Percentiles rank a stretch among this genome's conserved stretches.
Conservation (phyloP, 2,797 vertebrate genomes). For the Hydrocynus forskahlii region DNA sequence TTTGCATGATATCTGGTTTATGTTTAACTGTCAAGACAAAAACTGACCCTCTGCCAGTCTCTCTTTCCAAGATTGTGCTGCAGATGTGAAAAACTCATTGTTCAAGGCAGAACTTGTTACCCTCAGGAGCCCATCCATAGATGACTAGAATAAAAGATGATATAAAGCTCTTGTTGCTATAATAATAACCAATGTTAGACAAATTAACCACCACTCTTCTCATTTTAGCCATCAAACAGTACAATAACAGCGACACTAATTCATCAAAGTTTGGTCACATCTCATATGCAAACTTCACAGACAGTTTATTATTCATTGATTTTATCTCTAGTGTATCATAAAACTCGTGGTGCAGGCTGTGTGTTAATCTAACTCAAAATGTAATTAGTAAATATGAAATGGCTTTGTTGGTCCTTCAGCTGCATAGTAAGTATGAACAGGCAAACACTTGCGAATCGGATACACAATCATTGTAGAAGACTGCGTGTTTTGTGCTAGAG, state of each 20-base stretch:
- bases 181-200: background rate
- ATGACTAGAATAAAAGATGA: slow-evolving; percentile 78
- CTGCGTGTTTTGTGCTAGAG: too few species aligned
- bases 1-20: background rate
- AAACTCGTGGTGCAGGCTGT: too few species aligned
- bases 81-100: slow-evolving; percentile 98
- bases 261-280: too few species aligned
- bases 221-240: background rate
- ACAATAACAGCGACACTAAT: background rate
- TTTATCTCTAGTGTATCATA: too few species aligned
- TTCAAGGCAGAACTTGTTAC: slow-evolving; percentile 94
- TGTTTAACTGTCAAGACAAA: background rate
- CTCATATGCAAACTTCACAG: too few species aligned
- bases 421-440: too few species aligned
- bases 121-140: slow-evolving; percentile 89
- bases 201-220: background rate
- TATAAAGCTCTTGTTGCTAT: background rate
- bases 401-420: too few species aligned
- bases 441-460: too few species aligned
- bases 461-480: too few species aligned
- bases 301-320: too few species aligned
- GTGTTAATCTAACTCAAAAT: too few species aligned
- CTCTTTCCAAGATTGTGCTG: slow-evolving; percentile 98
- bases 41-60: slow-evolving; percentile 90
- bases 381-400: too few species aligned